phyloP scores from a whole-genome alignment of 1,140 invertebrate species.

The Limonius californicus region DNA sequence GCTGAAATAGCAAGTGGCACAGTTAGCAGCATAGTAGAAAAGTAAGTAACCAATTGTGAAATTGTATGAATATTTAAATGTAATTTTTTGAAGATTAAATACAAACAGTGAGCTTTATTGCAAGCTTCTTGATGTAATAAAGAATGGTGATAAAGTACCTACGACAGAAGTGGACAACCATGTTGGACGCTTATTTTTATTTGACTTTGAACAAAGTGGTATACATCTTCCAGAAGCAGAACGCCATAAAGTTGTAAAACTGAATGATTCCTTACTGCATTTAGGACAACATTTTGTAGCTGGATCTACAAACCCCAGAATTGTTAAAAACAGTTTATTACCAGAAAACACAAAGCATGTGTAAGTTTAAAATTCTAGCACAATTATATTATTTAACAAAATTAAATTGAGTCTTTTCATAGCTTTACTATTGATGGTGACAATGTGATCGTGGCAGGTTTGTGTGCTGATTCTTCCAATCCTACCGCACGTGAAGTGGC shows the following conservation, averaged over 20 bases:
- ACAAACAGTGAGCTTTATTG: slow-evolving; percentile 82
- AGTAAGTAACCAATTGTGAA: slow-evolving; percentile 51
- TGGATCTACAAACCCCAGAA: slow-evolving; percentile 63
- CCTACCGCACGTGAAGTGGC: slow-evolving; percentile 80
- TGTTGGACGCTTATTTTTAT: slow-evolving; percentile 84
- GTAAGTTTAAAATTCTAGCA: no score
- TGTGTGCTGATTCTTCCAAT: slow-evolving; percentile 79
- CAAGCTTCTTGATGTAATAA: slow-evolving; percentile 64
- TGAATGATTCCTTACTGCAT: slow-evolving; percentile 68
- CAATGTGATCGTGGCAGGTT: slow-evolving; percentile 68
- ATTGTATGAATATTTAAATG: slow-evolving; percentile 16
- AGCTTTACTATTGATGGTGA: slow-evolving; percentile 74
- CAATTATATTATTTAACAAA: no score
- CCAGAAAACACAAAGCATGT: slow-evolving; percentile 69
- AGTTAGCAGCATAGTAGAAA: slow-evolving; percentile 88
- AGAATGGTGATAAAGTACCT: slow-evolving; percentile 64
- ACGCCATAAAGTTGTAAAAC: slow-evolving; percentile 70
- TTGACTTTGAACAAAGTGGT: slow-evolving; percentile 96
- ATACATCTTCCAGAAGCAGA: slow-evolving; percentile 85
- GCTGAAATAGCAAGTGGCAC: slow-evolving; percentile 84
- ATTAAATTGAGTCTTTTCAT: slow-evolving; percentile 30
- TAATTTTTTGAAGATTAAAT: slow-evolving; percentile 68
- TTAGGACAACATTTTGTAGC: slow-evolving; percentile 84
- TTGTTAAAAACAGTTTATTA: slow-evolving; percentile 60
- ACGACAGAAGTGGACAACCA: slow-evolving; percentile 77